phyloP scores from a whole-genome alignment of 2,888 invertebrate species.

The Metallyticus violacea region DNA sequence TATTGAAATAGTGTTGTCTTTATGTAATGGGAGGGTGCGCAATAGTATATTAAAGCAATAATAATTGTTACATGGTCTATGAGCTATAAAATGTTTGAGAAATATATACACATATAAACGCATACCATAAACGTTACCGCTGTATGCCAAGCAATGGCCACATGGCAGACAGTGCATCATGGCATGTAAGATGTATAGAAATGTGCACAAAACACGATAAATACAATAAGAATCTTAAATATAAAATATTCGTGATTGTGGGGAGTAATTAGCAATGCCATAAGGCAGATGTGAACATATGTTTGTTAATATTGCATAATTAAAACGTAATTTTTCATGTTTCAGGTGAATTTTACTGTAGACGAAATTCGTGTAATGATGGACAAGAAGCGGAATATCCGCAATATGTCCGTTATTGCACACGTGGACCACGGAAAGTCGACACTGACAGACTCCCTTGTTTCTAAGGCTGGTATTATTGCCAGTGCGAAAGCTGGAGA shows the following conservation, averaged over 20 bases:
- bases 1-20: not conserved
- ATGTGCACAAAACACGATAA: not conserved
- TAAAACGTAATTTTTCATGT: slow-evolving; percentile 28
- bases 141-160: not conserved
- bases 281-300: not conserved
- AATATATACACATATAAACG: not conserved
- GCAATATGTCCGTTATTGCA: slow-evolving; percentile 99
- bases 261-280: not conserved
- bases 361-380: slow-evolving; percentile 99
- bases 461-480: slow-evolving; percentile 99
- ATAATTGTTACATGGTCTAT: not conserved
- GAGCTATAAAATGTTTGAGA: not conserved
- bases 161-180: not conserved
- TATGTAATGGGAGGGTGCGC: not conserved
- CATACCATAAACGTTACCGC: not conserved
- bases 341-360: slow-evolving; percentile 99
- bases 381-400: slow-evolving; percentile 99
- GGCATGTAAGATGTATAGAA: not conserved
- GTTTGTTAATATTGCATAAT: no score
- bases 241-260: not conserved
- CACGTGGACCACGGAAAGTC: slow-evolving; percentile 99
- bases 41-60: not conserved
- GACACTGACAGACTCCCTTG: slow-evolving; percentile 97
- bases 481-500: slow-evolving; percentile 98
- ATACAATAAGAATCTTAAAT: not conserved